Evolutionary conservation across 2,113 vertebrate species (phyloP), one percentile per base, ranked within the genome.

Genomic region (Entomyzon cyanotis): DNA sequence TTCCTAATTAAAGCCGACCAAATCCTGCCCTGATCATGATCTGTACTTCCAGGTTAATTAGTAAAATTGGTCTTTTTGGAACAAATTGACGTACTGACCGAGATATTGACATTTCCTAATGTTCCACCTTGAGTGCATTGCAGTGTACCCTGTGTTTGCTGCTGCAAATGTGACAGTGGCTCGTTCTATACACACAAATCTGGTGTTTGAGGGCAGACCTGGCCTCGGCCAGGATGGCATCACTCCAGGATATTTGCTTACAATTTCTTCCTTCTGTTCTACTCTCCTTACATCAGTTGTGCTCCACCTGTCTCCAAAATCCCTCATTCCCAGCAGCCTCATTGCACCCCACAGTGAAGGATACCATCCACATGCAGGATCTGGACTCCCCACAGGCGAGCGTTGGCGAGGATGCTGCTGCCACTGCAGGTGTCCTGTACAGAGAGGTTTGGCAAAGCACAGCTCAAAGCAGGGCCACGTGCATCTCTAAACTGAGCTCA

Each of bases 321-420:
- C n/a, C 7, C 62, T 15, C 1, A 8, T 31, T n/a, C 2, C 62
- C 91, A 84, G 15, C 42, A 78, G 52, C 75, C 44, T 31, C 25
- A 23, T 3, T 44, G 21, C 83, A 59, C 35, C 49, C 58, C 33
- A 13, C 42, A 84, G 79, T 2, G 69, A 96, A 97, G 96, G 96
- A 97, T 99, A 98, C 98, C 98, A 21, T 99, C 98, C 81, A 98
- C 98, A 39, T 97, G 97, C 85, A 99, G 77, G 85, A 99, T 98
- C 97, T 97, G 98, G 53, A 98, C 98, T 67, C 99, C 98, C 98
- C 98, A 99, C 39, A 98, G 98, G 47, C 92, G 96, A 49, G 99
- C 98, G 8, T 87, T 98, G 93, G 95, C 93, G 83, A 99, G 97
- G 87, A 98, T 97, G 76, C 97, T 98, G 97, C 93, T 98, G 93